phyloP scores from a whole-genome alignment of 2,888 invertebrate species.

The Polietes domitor region DNA sequence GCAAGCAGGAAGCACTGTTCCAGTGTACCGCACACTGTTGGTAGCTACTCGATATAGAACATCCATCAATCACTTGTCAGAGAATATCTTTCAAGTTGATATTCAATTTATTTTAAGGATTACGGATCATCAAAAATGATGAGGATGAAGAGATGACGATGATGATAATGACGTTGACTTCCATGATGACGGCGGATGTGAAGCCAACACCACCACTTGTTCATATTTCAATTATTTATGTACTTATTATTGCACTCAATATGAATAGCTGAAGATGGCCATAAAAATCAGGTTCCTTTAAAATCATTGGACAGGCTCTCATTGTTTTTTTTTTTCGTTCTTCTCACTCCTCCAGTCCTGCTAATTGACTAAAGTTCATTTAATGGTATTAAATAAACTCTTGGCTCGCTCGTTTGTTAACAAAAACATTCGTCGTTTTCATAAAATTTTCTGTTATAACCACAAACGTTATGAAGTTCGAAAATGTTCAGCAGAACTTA shows the following conservation, averaged over 20 bases:
- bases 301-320: too few relatives aligned
- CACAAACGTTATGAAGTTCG: not conserved
- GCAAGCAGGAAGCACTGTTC: too few relatives aligned
- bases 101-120: constrained; percentile 35
- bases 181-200: not conserved
- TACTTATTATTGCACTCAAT: too few relatives aligned
- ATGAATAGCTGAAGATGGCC: too few relatives aligned
- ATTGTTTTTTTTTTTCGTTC: too few relatives aligned
- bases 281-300: too few relatives aligned
- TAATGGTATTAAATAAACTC: constrained; percentile 5
- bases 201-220: not conserved
- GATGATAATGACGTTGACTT: not conserved
- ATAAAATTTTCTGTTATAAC: not conserved
- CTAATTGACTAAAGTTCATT: not conserved
- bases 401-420: not conserved
- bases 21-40: too few relatives aligned
- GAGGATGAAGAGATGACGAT: constrained; percentile 1
- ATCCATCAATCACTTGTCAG: constrained; percentile 26
- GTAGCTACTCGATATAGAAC: not conserved
- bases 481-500: not conserved
- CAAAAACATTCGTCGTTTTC: not conserved
- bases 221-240: not conserved
- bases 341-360: not conserved
- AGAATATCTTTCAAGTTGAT: constrained; percentile 10
- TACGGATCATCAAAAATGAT: not conserved